Conservation (phyloP, 1,140 invertebrate species). For the Thalassaphorura encarpata region DNA sequence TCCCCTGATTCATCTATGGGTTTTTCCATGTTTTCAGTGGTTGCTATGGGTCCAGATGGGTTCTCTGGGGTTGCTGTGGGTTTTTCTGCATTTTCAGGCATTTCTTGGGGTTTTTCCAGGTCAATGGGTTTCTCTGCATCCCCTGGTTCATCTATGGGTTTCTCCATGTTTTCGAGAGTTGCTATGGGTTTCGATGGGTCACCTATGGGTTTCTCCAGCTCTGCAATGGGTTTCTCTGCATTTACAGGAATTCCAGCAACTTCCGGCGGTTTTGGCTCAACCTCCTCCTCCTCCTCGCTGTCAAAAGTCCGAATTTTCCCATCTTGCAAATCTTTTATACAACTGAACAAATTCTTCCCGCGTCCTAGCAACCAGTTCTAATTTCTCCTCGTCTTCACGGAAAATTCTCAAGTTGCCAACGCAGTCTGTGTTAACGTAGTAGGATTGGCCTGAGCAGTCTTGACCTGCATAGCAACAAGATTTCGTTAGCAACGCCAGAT, state of each 20-base stretch:
- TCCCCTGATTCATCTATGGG: slow-evolving; percentile 60
- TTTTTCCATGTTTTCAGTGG: too few species aligned
- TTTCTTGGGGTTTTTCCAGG: too few species aligned
- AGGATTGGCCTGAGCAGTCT: slow-evolving; percentile 77
- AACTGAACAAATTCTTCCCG: slow-evolving; percentile 59
- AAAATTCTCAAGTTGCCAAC: slow-evolving; percentile 82
- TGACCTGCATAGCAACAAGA: slow-evolving; percentile 35
- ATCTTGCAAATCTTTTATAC: too few species aligned
- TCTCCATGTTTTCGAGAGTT: too few species aligned
- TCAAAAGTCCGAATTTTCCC: too few species aligned
- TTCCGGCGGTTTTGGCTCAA: neutral
- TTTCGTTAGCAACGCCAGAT: too few species aligned
- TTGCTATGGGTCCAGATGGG: too few species aligned
- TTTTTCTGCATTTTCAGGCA: too few species aligned
- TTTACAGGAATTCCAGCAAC: neutral
- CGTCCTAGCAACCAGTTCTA: slow-evolving; percentile 72
- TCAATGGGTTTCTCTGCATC: slow-evolving; percentile 41
- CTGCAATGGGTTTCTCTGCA: too few species aligned
- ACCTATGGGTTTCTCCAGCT: too few species aligned
- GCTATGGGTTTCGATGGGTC: too few species aligned
- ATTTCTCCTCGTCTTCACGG: slow-evolving; percentile 91
- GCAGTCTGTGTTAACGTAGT: slow-evolving; percentile 87
- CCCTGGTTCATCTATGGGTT: slow-evolving; percentile 57
- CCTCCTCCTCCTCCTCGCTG: neutral
- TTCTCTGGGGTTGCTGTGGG: too few species aligned